Evolutionary conservation across 2,797 vertebrate species (phyloP).

Genomic region (Dallia pectoralis): DNA sequence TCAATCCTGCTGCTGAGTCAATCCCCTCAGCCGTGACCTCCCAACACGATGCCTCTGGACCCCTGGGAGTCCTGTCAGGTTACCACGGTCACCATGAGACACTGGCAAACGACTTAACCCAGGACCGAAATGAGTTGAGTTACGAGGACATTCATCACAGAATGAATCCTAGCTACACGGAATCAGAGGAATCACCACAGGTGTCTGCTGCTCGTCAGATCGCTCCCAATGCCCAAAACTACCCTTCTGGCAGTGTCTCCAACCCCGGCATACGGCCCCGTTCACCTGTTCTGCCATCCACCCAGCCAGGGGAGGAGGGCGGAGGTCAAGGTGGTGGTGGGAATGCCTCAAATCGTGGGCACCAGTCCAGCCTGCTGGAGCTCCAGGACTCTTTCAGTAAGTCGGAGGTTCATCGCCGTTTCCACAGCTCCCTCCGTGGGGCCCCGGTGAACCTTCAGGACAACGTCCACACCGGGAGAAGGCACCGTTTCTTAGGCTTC

Average conservation of each 20-base stretch:
- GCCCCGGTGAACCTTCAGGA: slow-evolving; percentile 73
- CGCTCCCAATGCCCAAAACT: background rate
- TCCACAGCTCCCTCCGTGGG: slow-evolving; percentile 57
- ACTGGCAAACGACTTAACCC: slow-evolving; percentile 10
- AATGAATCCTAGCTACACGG: slow-evolving; percentile 28
- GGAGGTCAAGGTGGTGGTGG: slow-evolving; percentile 5
- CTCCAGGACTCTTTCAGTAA: slow-evolving; percentile 77
- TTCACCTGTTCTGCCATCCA: slow-evolving; percentile 26
- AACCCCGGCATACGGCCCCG: slow-evolving; percentile 29
- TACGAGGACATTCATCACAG: slow-evolving; percentile 43
- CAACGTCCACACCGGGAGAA: slow-evolving; percentile 67
- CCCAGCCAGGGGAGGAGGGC: slow-evolving; percentile 22
- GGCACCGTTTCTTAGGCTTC: slow-evolving; percentile 75
- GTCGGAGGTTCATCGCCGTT: slow-evolving; percentile 59
- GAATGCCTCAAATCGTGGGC: slow-evolving; percentile 16
- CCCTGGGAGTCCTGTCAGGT: slow-evolving; percentile 15
- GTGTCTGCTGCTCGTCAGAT: background rate
- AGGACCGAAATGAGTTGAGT: background rate
- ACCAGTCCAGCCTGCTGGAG: slow-evolving; percentile 52
- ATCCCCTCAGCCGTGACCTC: slow-evolving; percentile 1
- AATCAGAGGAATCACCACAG: slow-evolving; percentile 24
- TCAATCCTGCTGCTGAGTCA: slow-evolving; percentile 28
- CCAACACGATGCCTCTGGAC: slow-evolving; percentile 15
- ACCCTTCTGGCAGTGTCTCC: background rate
- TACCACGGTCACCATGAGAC: slow-evolving; percentile 24